Percentiles rank a stretch among this genome's conserved stretches.
Conservation (phyloP, 2,113 vertebrate genomes). For the Pampusana beccarii region DNA sequence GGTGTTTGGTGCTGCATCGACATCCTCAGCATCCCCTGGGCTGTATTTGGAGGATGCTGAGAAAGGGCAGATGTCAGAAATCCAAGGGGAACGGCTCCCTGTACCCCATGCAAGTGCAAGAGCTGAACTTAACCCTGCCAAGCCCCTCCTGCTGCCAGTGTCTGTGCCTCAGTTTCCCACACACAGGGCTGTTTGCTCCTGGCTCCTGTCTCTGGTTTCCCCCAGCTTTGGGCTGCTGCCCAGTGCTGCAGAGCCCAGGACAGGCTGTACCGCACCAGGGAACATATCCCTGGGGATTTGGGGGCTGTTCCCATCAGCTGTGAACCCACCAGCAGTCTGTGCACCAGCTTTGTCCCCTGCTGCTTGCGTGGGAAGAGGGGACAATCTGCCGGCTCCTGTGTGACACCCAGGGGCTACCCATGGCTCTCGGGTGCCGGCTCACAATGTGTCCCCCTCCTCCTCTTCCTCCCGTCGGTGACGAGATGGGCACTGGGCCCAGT, state of each 20-base stretch:
- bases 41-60: fast-evolving
- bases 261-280: background rate
- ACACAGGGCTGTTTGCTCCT: fast-evolving
- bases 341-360: too few relatives aligned
- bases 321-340: too few relatives aligned
- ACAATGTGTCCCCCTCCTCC: background rate
- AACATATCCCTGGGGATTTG: background rate
- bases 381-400: too few relatives aligned
- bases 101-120: too few relatives aligned
- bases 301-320: background rate
- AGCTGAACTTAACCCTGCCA: background rate
- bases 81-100: background rate
- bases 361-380: background rate
- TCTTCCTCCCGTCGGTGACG: background rate
- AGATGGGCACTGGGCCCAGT: background rate
- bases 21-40: background rate
- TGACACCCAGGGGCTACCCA: background rate
- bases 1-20: fast-evolving
- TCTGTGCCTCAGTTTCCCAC: background rate
- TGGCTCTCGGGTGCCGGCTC: background rate
- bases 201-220: fast-evolving
- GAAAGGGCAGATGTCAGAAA: background rate
- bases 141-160: fast-evolving
- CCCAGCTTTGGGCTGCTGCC: background rate
- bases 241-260: background rate